phyloP scores from a whole-genome alignment of 1,140 invertebrate genomes.

The Hirudo medicinalis region DNA sequence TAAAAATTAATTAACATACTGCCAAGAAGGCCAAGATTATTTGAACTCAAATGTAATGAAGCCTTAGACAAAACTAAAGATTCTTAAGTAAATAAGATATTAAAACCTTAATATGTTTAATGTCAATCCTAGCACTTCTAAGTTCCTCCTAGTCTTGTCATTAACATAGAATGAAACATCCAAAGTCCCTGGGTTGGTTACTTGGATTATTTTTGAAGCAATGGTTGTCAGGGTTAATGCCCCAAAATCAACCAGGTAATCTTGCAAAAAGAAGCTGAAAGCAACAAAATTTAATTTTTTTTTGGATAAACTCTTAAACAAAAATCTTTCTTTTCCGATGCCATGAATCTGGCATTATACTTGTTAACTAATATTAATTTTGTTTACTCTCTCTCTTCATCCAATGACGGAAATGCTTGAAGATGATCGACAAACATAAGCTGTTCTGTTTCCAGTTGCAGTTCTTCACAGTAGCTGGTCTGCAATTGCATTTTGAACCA shows the following conservation, averaged over 20 bases:
- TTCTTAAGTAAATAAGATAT: not conserved
- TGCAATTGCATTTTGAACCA: too few species aligned
- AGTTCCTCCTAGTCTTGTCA: not conserved
- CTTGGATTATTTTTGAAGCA: not conserved
- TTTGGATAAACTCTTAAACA: too few species aligned
- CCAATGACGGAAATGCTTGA: too few species aligned
- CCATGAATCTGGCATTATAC: too few species aligned
- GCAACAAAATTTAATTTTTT: not conserved
- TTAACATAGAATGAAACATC: constrained; percentile 2
- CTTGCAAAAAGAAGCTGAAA: not conserved
- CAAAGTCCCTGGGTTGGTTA: not conserved
- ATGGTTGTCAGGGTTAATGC: not conserved
- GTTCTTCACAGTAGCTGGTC: too few species aligned
- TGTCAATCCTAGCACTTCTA: not conserved
- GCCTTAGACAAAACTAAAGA: not conserved
- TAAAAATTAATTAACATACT: too few species aligned
- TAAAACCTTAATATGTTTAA: not conserved
- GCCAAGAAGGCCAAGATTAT: not conserved
- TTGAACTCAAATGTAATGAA: not conserved
- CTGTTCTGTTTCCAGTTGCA: too few species aligned
- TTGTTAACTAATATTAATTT: too few species aligned
- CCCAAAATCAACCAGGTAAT: constrained; percentile 5
- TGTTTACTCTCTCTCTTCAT: too few species aligned
- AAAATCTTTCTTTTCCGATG: too few species aligned
- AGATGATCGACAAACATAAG: too few species aligned